Evolutionary conservation across 2,888 invertebrate species (phyloP).

Genomic region (Cryptophagus acutangulus): DNA sequence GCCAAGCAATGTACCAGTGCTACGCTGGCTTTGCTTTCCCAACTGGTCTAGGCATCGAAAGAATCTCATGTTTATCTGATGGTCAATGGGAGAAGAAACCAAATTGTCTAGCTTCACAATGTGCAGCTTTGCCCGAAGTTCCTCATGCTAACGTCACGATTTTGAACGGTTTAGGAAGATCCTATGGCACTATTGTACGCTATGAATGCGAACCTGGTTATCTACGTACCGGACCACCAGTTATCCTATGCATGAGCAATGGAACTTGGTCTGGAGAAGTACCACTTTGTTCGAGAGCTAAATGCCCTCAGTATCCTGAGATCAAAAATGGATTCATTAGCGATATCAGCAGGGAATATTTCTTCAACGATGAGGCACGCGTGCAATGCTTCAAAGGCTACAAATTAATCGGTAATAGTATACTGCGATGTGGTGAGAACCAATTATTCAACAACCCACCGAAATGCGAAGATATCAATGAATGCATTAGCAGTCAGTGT

Average conservation of each 20-base stretch:
- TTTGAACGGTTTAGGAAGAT: conserved; percentile 84
- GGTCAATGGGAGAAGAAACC: conserved; percentile 92
- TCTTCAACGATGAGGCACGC: conserved; percentile 83
- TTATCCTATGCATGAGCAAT: conserved; percentile 90
- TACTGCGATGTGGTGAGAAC: conserved; percentile 79
- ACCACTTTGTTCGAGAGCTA: conserved; percentile 74
- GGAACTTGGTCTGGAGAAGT: conserved; percentile 93
- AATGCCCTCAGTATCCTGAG: conserved; percentile 69
- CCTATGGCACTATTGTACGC: conserved; percentile 88
- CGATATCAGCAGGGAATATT: conserved; percentile 70
- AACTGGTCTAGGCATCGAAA: conserved; percentile 80
- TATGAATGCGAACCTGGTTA: conserved; percentile 92
- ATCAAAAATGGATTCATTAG: conserved; percentile 85
- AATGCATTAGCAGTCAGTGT: conserved; percentile 84
- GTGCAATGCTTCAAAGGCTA: conserved; percentile 90
- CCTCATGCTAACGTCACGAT: conserved; percentile 82
- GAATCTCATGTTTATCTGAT: conserved; percentile 82
- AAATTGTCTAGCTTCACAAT: conserved; percentile 89
- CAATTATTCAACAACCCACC: conserved; percentile 81
- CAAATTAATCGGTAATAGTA: conserved; percentile 76
- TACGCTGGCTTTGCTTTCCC: conserved; percentile 95
- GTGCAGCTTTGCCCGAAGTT: conserved; percentile 79
- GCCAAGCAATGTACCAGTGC: conserved; percentile 92
- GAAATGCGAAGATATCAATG: conserved; percentile 87
- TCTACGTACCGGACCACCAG: conserved; percentile 81